A percentile compares a stretch with the other conserved stretches of the same genome.
These are phyloP conservation scores for Hirtodrosophila histrioides DNA, from an alignment of 2,888 invertebrate species.

Conservation along the genomic window DNA sequence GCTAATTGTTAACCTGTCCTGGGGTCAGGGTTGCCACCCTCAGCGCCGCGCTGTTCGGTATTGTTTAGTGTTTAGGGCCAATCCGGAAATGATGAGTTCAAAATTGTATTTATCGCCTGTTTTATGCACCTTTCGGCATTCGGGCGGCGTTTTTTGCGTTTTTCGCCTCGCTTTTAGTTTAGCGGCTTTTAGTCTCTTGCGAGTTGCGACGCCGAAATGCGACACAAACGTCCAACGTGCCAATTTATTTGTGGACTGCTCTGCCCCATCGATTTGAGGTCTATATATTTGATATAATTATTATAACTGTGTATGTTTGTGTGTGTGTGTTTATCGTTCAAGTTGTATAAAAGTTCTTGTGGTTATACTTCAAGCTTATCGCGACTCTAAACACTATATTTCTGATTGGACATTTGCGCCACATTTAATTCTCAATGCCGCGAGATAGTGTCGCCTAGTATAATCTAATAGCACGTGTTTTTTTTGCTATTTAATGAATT, in stretches of 20 bases:
- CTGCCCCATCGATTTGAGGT: constrained; percentile 54
- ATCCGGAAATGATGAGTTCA: constrained; percentile 36
- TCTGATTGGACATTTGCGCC: background rate
- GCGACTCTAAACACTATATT: constrained; percentile 10
- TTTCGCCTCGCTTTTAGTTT: constrained; percentile 31
- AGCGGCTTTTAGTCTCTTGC: constrained; percentile 35
- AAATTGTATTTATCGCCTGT: constrained; percentile 57
- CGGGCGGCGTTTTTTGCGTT: constrained; percentile 1
- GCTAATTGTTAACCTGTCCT: background rate
- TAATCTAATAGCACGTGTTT: constrained; percentile 20
- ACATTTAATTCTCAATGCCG: background rate
- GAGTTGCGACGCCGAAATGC: constrained; percentile 52
- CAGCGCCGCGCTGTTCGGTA: too few relatives aligned
- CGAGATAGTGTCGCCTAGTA: constrained; percentile 10
- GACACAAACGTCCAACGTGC: constrained; percentile 58
- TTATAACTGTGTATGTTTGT: constrained; percentile 4
- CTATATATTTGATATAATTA: constrained; percentile 6
- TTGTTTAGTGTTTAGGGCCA: constrained; percentile 4
- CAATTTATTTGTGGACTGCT: constrained; percentile 67
- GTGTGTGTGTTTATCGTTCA: constrained; percentile 3
- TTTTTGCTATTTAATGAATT: background rate
- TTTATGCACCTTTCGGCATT: constrained; percentile 26
- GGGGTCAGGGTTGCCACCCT: too few relatives aligned
- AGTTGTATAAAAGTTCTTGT: constrained; percentile 12
- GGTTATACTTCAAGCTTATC: constrained; percentile 14